Conservation (phyloP, 2,797 vertebrate species). For the Gallirallus australis region DNA sequence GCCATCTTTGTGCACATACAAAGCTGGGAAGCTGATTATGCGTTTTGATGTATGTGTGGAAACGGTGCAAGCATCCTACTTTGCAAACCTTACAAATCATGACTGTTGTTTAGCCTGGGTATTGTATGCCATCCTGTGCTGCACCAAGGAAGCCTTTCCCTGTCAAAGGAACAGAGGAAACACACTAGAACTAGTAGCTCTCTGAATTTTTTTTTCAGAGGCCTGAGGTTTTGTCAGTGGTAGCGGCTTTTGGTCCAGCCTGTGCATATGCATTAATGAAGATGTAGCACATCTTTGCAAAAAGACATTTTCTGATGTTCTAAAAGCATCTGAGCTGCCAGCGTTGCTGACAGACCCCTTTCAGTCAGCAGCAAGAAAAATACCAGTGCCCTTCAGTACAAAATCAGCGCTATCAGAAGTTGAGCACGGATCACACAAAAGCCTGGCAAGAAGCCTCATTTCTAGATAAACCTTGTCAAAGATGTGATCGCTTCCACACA, state of each 20-base stretch:
- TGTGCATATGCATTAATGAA: fast-evolving
- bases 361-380: background rate
- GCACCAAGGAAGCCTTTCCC: background rate
- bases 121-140: background rate
- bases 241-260: background rate
- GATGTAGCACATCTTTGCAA: background rate
- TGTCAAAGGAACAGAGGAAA: background rate
- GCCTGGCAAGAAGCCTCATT: background rate
- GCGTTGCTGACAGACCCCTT: background rate
- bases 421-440: background rate
- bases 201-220: background rate
- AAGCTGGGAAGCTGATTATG: background rate
- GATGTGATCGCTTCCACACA: fast-evolving
- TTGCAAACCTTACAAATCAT: background rate
- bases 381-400: background rate
- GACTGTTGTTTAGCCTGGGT: background rate
- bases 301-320: background rate
- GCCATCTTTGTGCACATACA: background rate
- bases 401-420: background rate
- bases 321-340: background rate
- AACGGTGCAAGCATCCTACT: background rate
- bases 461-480: background rate
- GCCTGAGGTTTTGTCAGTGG: background rate
- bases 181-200: background rate
- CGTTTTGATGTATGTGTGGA: background rate